Conservation (phyloP, 1,140 invertebrate genomes). For the Parasteatoda tepidariorum region DNA sequence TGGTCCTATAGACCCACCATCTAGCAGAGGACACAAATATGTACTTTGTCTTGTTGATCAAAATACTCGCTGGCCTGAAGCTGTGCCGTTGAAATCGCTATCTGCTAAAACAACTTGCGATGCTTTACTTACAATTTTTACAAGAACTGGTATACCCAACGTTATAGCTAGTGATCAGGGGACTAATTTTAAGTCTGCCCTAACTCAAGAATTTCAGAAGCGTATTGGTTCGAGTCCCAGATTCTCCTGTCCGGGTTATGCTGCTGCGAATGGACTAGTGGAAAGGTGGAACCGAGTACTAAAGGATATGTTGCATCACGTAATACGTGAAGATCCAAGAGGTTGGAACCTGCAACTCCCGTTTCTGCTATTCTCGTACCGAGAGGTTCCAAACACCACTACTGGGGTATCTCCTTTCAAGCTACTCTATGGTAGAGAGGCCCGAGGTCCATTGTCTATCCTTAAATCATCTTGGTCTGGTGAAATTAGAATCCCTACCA, state of each 20-base stretch:
- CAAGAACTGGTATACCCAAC: background rate
- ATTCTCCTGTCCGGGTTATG: background rate
- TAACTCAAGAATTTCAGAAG: background rate
- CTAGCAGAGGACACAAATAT: background rate
- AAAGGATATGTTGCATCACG: slow-evolving; percentile 1
- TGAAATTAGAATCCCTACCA: background rate
- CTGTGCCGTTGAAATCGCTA: background rate
- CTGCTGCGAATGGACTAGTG: background rate
- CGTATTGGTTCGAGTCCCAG: background rate
- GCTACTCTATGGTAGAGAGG: background rate
- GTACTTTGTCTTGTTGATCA: slow-evolving; percentile 14
- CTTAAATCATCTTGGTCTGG: background rate
- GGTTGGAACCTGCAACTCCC: background rate
- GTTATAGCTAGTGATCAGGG: background rate
- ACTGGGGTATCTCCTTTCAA: background rate
- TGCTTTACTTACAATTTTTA: background rate
- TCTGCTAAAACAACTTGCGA: background rate
- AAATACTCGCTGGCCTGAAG: background rate
- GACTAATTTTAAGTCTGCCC: slow-evolving; percentile 4
- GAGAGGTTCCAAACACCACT: background rate
- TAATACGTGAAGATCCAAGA: background rate
- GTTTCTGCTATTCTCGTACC: background rate
- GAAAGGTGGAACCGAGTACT: background rate
- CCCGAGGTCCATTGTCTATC: background rate
- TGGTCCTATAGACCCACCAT: background rate